A percentile compares a stretch with the other conserved stretches of the same genome.
Evolutionary conservation across 2,113 vertebrate species (phyloP).

Genomic region (Vulpes vulpes): DNA sequence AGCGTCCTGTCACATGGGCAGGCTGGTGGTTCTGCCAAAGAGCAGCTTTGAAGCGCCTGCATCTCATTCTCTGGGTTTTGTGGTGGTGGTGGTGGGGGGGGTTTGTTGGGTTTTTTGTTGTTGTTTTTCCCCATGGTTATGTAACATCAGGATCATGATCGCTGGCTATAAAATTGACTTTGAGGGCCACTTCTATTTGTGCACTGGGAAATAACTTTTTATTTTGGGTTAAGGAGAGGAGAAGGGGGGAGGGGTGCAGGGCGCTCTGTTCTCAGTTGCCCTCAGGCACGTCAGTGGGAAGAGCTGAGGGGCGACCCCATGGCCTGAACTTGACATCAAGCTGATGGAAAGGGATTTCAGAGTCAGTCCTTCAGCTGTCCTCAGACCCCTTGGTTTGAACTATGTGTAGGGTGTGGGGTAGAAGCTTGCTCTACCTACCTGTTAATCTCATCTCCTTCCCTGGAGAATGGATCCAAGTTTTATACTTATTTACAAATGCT

Average conservation of each 20-base stretch:
- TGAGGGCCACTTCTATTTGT: constrained; percentile 49
- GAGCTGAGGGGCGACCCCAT: not conserved
- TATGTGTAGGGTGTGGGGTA: no score
- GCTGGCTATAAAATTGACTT: constrained; percentile 37
- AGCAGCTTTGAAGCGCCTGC: not conserved
- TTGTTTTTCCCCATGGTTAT: constrained; percentile 1
- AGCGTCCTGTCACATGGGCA: not conserved
- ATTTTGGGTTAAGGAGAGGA: not conserved
- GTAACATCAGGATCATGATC: constrained; percentile 21
- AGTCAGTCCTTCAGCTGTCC: not conserved
- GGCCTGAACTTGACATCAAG: not conserved
- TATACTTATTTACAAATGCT: not conserved
- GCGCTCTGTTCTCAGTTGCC: not conserved
- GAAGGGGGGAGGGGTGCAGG: not conserved
- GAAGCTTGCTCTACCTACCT: not conserved
- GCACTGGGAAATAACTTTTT: constrained; percentile 24
- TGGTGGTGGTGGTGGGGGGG: no score
- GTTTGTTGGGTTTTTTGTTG: no score
- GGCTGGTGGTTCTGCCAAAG: not conserved
- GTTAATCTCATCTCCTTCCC: not conserved
- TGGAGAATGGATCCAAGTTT: not conserved
- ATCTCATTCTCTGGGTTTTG: not conserved
- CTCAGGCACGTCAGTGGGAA: not conserved
- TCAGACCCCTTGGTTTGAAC: not conserved
- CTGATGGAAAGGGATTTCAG: not conserved